Evolutionary conservation across 2,888 invertebrate genomes (phyloP).

Genomic region (Schizaphis graminum): DNA sequence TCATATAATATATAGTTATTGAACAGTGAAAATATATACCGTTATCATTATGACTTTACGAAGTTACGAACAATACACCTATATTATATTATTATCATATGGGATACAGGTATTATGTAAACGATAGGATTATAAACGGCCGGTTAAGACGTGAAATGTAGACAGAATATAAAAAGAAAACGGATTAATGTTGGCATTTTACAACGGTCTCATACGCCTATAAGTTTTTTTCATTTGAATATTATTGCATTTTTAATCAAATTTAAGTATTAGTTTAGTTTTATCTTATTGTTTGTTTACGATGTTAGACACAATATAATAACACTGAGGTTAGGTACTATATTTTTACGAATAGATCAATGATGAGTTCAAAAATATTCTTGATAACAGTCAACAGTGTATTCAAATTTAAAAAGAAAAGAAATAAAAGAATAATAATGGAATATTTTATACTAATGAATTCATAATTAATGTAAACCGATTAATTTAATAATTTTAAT

Average conservation of each 20-base stretch:
- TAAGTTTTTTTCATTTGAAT: background rate
- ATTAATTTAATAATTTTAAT: background rate
- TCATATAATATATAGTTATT: background rate
- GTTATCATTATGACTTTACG: slow-evolving; percentile 11
- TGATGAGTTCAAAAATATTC: background rate
- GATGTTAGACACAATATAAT: background rate
- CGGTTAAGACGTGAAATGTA: background rate
- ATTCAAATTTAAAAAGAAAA: background rate
- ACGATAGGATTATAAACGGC: slow-evolving; percentile 32
- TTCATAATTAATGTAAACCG: background rate
- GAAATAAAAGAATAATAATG: background rate
- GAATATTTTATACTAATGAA: background rate
- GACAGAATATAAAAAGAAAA: background rate
- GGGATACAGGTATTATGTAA: background rate
- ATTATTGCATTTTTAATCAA: background rate
- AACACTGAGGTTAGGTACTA: background rate
- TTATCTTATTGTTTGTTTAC: background rate
- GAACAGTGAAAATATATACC: background rate
- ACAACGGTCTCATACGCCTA: background rate
- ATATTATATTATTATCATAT: background rate
- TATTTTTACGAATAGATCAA: background rate
- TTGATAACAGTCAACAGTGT: background rate
- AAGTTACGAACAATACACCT: background rate
- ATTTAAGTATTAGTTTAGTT: background rate
- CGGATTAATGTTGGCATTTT: slow-evolving; percentile 18